These are phyloP conservation scores for Ctenochaetus hawaiiensis DNA, from an alignment of 2,797 vertebrate species.

Conservation along the genomic window DNA sequence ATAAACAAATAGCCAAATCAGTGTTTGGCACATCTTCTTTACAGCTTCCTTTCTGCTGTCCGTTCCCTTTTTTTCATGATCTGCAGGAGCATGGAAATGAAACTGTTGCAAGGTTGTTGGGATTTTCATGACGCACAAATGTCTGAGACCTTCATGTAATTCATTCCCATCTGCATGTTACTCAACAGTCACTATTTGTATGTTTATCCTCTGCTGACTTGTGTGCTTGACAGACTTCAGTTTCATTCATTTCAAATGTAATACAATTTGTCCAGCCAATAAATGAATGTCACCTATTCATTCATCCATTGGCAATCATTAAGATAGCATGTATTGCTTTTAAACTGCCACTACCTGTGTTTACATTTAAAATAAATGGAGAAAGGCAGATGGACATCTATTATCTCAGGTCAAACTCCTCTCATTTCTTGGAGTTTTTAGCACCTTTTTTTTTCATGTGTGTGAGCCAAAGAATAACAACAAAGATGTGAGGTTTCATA, in stretches of 20 bases:
- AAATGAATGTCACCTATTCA: neutral
- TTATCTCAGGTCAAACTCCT: neutral
- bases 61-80: neutral
- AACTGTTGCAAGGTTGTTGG: neutral
- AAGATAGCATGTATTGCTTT: neutral
- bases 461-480: neutral
- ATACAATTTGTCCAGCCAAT: neutral
- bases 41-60: slow-evolving; percentile 1
- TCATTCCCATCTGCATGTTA: neutral
- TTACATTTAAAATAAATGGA: no score
- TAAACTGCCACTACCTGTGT: neutral
- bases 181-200: neutral
- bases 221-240: neutral
- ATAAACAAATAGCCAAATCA: neutral
- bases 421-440: no score
- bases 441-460: no score
- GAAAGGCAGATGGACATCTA: slow-evolving; percentile 1
- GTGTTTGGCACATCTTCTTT: neutral
- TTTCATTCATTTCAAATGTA: neutral
- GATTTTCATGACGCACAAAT: no score
- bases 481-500: neutral
- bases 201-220: no score
- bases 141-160: neutral
- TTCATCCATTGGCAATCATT: neutral
- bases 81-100: neutral